Percentiles rank a stretch among this genome's conserved stretches.
Conservation (phyloP, 2,888 invertebrate species). For the Yponomeuta malinellus region DNA sequence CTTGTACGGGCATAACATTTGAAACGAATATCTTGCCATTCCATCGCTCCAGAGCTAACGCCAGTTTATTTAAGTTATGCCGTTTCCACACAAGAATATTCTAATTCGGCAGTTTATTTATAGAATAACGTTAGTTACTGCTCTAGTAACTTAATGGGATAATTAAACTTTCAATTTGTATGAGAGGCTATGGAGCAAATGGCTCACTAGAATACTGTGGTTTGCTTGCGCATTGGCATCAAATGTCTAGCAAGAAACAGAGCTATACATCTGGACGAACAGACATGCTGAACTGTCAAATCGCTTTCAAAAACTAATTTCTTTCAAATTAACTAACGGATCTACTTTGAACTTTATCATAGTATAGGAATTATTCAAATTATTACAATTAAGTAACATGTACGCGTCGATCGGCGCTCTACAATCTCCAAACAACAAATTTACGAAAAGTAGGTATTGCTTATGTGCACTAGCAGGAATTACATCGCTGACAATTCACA, state of each 20-base stretch:
- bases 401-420: constrained; percentile 9
- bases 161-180: no score
- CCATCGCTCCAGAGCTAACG: no score
- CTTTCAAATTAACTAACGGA: constrained; percentile 1
- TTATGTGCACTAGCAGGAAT: constrained; percentile 52
- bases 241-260: not conserved
- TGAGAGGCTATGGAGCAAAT: no score
- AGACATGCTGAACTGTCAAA: not conserved
- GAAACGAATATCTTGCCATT: no score
- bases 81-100: no score
- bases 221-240: no score
- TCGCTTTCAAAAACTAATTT: not conserved
- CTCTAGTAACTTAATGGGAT: no score
- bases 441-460: constrained; percentile 32
- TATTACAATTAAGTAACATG: constrained; percentile 14
- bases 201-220: no score
- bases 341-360: constrained; percentile 15
- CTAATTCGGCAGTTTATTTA: no score
- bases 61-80: no score
- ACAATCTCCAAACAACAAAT: constrained; percentile 12
- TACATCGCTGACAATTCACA: constrained; percentile 51
- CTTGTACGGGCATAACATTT: not conserved
- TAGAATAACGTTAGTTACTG: no score
- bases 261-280: not conserved
- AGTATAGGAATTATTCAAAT: constrained; percentile 7